Base-by-base conservation (phyloP, 2,797 vertebrate species). In the Austrolebias charrua region DNA sequence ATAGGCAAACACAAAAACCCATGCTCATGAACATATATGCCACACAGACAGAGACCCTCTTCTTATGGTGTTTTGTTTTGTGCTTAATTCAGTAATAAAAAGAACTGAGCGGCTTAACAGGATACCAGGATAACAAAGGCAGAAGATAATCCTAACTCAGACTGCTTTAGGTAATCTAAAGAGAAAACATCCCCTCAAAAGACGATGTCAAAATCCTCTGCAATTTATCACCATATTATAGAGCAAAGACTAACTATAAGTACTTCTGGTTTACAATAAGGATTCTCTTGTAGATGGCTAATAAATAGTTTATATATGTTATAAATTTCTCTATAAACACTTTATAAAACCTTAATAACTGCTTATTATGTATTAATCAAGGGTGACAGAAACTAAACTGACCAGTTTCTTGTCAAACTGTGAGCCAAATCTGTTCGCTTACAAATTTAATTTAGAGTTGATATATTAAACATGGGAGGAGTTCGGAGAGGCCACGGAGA, bases 71-170 rank as follows among this genome's bases (percentile, higher is more conserved):
- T 81, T 83, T 79, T 50, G 78, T 76, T 83, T 74, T 70, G 65
- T 80, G 74, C 71, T 79, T 75, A 84, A 79, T 85, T 83, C 80
- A 56, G 75, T 75, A 60, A 58, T 71, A 69, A 61, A 71, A 81
- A 69, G 33, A 68, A 31, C 19, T 80, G 76, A 83, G 79, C 58
- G 70, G 76, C 65, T 86, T 86, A 85, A 69, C 53, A 31, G 38
- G 81, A 86, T 82, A 80, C 70, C 44, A 15, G 76, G 60, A 79
- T 75, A 77, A 85, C 83, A 86, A 83, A 82, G 63, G 43, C 51
- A 5, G 66, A 35, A 55, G 76, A 69, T 88, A 82, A 88, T 89
- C 87, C 78, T 70, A 74, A 86, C 83, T 87, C 75, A 75, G 29
- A 5, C 73, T 29, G 51, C 57, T 66, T 28, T 63, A 60, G 51